Evolutionary conservation across 2,797 vertebrate species (phyloP).

Genomic region (Hypotaenidia okinawae): DNA sequence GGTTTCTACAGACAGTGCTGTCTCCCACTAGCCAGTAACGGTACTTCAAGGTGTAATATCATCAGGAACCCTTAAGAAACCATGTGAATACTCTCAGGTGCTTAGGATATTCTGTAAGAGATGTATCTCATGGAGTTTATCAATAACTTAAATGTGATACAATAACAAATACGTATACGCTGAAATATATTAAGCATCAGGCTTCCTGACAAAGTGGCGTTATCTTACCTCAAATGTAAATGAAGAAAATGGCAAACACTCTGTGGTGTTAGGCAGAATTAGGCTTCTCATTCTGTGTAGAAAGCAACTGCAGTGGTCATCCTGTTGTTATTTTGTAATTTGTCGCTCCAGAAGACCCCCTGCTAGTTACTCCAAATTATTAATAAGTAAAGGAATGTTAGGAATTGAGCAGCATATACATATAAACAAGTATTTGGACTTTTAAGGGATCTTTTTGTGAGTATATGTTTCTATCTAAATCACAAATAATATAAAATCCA

Average conservation of each 20-base stretch:
- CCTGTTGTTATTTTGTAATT: background rate
- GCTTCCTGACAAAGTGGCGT: background rate
- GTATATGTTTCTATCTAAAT: background rate
- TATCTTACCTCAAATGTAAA: background rate
- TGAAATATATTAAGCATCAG: background rate
- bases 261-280: background rate
- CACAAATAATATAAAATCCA: background rate
- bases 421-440: background rate
- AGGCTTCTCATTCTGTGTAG: background rate
- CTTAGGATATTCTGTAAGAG: background rate
- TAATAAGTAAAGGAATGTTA: background rate
- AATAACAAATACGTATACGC: background rate
- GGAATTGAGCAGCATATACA: background rate
- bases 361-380: background rate
- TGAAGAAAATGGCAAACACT: background rate
- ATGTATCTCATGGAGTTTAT: background rate
- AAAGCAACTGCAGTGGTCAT: background rate
- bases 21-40: background rate
- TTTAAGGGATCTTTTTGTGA: background rate
- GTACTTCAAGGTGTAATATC: too few species aligned
- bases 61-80: background rate
- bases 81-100: background rate
- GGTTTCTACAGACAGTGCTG: background rate
- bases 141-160: background rate
- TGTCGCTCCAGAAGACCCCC: background rate